Percentiles rank a stretch among this genome's conserved stretches.
phyloP scores from a whole-genome alignment of 2,113 vertebrate genomes.

The Symphodus melops region DNA sequence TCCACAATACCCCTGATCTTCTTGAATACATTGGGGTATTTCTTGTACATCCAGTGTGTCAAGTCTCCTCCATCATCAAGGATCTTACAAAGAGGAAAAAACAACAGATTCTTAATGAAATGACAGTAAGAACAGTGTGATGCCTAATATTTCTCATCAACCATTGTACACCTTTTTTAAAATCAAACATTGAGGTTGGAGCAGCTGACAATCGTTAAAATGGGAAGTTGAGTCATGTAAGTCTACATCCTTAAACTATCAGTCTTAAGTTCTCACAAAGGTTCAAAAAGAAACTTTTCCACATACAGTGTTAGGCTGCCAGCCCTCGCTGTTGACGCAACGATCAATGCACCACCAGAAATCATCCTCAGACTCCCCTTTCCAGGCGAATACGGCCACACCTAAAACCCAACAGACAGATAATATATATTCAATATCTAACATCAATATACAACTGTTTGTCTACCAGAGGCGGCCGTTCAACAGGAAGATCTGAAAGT shows the following conservation, averaged over 20 bases:
- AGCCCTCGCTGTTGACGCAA: conserved; percentile 92
- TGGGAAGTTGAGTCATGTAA: too few relatives aligned
- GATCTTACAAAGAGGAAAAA: conserved; percentile 82
- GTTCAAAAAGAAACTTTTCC: background rate
- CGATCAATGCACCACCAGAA: conserved; percentile 99
- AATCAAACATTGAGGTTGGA: background rate
- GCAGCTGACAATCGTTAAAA: too few relatives aligned
- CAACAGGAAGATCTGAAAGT: background rate
- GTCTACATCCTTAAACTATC: too few relatives aligned
- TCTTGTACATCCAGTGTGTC: conserved; percentile 99
- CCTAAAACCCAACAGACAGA: conserved; percentile 78
- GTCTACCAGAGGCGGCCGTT: background rate
- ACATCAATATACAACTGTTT: background rate
- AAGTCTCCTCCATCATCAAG: conserved; percentile 98
- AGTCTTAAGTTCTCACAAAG: background rate
- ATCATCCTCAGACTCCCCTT: conserved; percentile 98
- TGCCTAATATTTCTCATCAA: background rate
- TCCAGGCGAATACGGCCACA: conserved; percentile 98
- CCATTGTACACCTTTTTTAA: background rate
- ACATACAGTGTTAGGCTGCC: conserved; percentile 97
- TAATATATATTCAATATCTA: background rate
- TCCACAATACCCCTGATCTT: conserved; percentile 98
- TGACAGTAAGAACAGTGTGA: background rate
- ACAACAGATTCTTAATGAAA: background rate
- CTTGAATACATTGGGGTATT: conserved; percentile 97